Evolutionary conservation across 2,888 invertebrate species (phyloP).

Genomic region (Watsonalla binaria): DNA sequence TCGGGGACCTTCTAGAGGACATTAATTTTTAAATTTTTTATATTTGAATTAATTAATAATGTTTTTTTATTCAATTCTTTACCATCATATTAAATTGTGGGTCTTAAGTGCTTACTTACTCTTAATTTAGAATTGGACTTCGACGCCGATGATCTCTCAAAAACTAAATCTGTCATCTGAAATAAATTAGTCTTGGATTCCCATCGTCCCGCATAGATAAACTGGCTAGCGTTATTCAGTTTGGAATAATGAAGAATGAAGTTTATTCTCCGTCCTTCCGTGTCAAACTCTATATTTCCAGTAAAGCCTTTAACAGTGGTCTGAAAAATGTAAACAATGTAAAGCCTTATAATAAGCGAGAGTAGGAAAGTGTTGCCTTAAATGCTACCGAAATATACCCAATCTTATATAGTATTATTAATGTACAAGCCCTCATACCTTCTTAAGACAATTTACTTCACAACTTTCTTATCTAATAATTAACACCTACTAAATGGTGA

Average conservation of each 20-base stretch:
- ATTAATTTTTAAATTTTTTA: too few relatives aligned
- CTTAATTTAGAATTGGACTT: slow-evolving; percentile 77
- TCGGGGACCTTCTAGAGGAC: too few relatives aligned
- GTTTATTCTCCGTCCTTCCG: slow-evolving; percentile 80
- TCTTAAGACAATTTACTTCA: too few relatives aligned
- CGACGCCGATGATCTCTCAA: slow-evolving; percentile 44
- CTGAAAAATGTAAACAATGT: slow-evolving; percentile 43
- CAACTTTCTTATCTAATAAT: too few relatives aligned
- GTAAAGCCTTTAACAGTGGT: slow-evolving; percentile 78
- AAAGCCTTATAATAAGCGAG: too few relatives aligned
- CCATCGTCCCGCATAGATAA: slow-evolving; percentile 75
- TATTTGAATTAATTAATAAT: too few relatives aligned
- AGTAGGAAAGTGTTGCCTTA: too few relatives aligned
- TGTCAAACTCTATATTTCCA: slow-evolving; percentile 83
- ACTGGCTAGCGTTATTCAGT: slow-evolving; percentile 72
- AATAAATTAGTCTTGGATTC: slow-evolving; percentile 61
- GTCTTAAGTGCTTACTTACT: slow-evolving; percentile 56
- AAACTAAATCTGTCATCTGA: slow-evolving; percentile 35
- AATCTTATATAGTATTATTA: too few relatives aligned
- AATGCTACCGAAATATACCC: too few relatives aligned
- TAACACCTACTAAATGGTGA: too few relatives aligned
- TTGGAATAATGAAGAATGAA: slow-evolving; percentile 80
- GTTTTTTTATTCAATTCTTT: too few relatives aligned
- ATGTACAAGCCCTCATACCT: too few relatives aligned
- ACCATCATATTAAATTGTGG: neutral